Base-by-base conservation (phyloP, 2,888 invertebrate genomes). In the Pollenia angustigena region DNA sequence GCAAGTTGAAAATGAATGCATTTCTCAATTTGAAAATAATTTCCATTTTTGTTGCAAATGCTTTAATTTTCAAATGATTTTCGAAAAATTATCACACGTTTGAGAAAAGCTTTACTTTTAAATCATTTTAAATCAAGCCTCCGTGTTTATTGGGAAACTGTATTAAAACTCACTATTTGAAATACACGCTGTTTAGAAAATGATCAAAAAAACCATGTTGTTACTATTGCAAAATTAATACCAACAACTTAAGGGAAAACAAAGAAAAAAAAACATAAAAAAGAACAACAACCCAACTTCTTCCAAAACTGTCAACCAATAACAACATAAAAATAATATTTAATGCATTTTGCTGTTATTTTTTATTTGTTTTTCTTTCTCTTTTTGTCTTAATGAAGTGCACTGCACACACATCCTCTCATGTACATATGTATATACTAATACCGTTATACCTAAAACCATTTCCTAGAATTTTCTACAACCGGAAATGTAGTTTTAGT, bases 401-500 rank as follows among this genome's bases (percentile, higher is more conserved):
- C 23, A 16, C n/a, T 40, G 32, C 16, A 16, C 14, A 14, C 6
- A 56, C 14, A 64, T 58, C n/a, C 64, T 32, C 32, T 1, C 18
- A 23, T 23, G 18, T 23, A 23, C 18, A 23, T n/a, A 32, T 32
- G 32, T 32, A 32, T 32, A 6, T 32, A 48, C 56, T 14, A 18
- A 74, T 52, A 60, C 44, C 72, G 14, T 46, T 50, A 44, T 46
- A 66, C 81, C 68, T 68, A 81, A 84, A 76, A 76, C 75, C 60
- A 87, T 84, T 84, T 84, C 84, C 87, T 78, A 32, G 81, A 54
- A 46, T 79, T 79, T 79, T 79, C 32, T 18, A 44, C 16, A 74
- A 81, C 62, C 87, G 87, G 87, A 87, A 87, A 84, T 81, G 74
- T 84, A 50, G 52, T 86, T 83, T 83, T n/a, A n/a, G n/a, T n/a